phyloP scores from a whole-genome alignment of 2,113 vertebrate genomes.

The Silurus meridionalis region DNA sequence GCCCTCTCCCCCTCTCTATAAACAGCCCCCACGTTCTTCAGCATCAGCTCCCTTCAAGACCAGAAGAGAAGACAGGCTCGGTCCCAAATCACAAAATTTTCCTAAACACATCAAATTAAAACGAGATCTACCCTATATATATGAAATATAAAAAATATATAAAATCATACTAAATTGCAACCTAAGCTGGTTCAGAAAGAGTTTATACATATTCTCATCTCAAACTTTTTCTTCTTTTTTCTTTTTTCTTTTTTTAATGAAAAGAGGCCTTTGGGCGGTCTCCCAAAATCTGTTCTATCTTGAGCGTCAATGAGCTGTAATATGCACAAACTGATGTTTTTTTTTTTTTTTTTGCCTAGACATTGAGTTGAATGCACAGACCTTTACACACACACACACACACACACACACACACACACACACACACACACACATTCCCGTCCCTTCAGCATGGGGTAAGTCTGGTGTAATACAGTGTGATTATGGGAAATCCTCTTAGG shows the following conservation, averaged over 20 bases:
- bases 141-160: background rate
- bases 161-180: background rate
- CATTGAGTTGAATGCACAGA: no score
- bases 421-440: background rate
- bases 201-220: no score
- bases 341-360: background rate
- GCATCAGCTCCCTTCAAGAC: constrained; percentile 60
- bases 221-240: no score
- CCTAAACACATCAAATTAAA: background rate
- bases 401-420: no score
- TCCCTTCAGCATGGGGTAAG: constrained; percentile 49
- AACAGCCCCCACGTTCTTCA: constrained; percentile 59
- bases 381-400: background rate
- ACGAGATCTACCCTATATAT: background rate
- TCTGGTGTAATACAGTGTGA: constrained; percentile 58
- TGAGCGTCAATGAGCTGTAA: background rate
- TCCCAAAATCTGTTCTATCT: background rate
- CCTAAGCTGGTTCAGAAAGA: background rate
- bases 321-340: background rate
- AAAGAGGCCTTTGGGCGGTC: background rate
- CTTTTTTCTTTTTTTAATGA: background rate
- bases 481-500: constrained; percentile 57
- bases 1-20: constrained; percentile 59
- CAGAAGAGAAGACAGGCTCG: constrained; percentile 5
- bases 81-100: constrained; percentile 5